phyloP scores from a whole-genome alignment of 2,797 vertebrate genomes.

The Corythornis leucogaster region DNA sequence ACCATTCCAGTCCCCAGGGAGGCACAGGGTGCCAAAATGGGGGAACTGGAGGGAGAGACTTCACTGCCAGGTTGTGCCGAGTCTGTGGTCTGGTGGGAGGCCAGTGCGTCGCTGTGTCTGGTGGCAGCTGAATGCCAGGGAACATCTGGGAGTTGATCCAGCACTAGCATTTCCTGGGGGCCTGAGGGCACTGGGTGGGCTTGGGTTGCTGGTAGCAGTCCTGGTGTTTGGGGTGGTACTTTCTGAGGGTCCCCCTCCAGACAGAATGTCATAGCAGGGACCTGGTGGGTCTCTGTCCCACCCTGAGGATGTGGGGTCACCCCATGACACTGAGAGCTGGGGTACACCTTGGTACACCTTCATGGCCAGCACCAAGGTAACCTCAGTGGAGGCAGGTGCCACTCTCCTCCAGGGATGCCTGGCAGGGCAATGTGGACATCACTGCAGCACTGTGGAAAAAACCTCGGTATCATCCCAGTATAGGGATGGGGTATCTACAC shows the following conservation, averaged over 20 bases:
- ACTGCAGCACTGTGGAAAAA: neutral
- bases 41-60: neutral
- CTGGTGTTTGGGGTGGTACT: neutral
- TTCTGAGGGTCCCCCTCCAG: neutral
- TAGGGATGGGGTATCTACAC: accelerated
- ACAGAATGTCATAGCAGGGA: neutral
- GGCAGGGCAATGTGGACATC: neutral
- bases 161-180: accelerated
- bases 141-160: neutral
- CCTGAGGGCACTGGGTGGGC: neutral
- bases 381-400: neutral
- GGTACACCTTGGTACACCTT: accelerated
- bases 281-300: neutral
- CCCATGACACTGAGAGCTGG: neutral
- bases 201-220: neutral
- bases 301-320: accelerated
- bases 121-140: accelerated
- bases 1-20: neutral
- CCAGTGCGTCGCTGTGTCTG: accelerated
- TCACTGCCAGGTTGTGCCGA: neutral
- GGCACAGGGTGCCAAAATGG: accelerated
- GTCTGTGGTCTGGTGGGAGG: accelerated
- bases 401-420: accelerated
- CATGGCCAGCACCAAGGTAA: accelerated
- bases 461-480: accelerated